phyloP scores from a whole-genome alignment of 1,140 invertebrate genomes.

The Euwallacea similis region DNA sequence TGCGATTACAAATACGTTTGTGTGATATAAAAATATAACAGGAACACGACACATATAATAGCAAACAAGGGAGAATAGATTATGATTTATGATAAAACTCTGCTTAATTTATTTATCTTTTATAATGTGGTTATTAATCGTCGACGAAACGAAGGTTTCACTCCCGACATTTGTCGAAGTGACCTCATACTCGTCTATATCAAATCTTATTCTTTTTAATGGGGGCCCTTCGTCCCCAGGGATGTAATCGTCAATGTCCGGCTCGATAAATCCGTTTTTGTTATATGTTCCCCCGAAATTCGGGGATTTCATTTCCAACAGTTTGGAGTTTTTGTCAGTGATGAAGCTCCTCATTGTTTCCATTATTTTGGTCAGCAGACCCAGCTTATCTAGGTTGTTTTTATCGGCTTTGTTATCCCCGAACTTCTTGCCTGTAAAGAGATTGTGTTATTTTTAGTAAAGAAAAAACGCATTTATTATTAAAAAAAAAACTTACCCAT shows the following conservation, averaged over 20 bases:
- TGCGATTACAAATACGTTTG: slow-evolving; percentile 32
- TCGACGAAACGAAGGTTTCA: slow-evolving; percentile 23
- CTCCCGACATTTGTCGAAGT: slow-evolving; percentile 11
- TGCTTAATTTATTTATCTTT: slow-evolving; percentile 25
- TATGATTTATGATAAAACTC: neutral
- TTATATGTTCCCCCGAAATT: slow-evolving; percentile 39
- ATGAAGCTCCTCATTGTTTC: slow-evolving; percentile 45
- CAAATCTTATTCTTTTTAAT: slow-evolving; percentile 37
- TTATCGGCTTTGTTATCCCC: slow-evolving; percentile 36
- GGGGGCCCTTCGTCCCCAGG: slow-evolving; percentile 41
- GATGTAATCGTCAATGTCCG: slow-evolving; percentile 47
- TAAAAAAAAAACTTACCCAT: slow-evolving; percentile 20
- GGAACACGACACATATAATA: slow-evolving; percentile 27
- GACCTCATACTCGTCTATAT: slow-evolving; percentile 11
- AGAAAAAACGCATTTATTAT: neutral
- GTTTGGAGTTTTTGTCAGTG: slow-evolving; percentile 36
- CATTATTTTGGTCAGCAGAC: slow-evolving; percentile 42
- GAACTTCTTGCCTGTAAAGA: slow-evolving; percentile 35
- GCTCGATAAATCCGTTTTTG: slow-evolving; percentile 48
- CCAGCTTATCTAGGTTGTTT: slow-evolving; percentile 36
- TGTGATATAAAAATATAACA: slow-evolving; percentile 30
- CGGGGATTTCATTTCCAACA: slow-evolving; percentile 15
- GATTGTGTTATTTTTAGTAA: neutral
- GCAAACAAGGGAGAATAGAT: slow-evolving; percentile 20
- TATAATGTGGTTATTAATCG: slow-evolving; percentile 23